phyloP scores from a whole-genome alignment of 2,888 invertebrate genomes.

The Eulithis prunata region DNA sequence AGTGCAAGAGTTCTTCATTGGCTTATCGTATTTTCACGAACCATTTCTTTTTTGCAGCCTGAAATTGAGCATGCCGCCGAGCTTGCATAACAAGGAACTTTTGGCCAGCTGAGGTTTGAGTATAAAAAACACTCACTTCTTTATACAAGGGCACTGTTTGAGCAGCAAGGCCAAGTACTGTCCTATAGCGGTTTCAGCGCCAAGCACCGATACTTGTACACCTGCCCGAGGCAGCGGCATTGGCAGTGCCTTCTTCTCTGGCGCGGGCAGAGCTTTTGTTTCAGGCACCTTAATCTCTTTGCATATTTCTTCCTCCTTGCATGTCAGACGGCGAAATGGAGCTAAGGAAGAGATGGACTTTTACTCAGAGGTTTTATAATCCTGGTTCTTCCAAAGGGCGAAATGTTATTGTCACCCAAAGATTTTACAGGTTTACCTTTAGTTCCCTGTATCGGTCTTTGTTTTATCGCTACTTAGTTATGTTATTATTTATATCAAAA shows the following conservation, averaged over 20 bases:
- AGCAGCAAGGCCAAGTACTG: conserved; percentile 77
- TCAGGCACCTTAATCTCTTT: conserved; percentile 41
- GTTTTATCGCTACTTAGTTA: no score
- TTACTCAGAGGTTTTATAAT: not conserved
- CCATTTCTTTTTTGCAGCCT: no score
- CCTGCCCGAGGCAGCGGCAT: conserved; percentile 62
- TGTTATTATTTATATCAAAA: no score
- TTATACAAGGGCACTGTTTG: conserved; percentile 81
- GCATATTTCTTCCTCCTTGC: conserved; percentile 48
- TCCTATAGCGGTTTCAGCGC: conserved; percentile 80
- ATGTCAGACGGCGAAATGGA: conserved; percentile 67
- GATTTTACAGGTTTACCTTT: not conserved
- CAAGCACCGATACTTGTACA: conserved; percentile 77
- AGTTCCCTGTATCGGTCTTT: not conserved
- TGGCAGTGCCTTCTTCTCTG: conserved; percentile 48
- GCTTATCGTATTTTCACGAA: no score
- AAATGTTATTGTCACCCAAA: not conserved
- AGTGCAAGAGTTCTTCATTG: no score
- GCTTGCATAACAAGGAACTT: no score
- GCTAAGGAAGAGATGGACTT: conserved; percentile 48
- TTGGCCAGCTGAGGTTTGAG: no score
- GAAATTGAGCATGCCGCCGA: no score
- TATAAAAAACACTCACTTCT: conserved; percentile 62
- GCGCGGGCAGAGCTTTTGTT: conserved; percentile 58
- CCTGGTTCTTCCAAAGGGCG: not conserved